Evolutionary conservation across 1,140 invertebrate species (phyloP).

Genomic region (Spodoptera frugiperda): DNA sequence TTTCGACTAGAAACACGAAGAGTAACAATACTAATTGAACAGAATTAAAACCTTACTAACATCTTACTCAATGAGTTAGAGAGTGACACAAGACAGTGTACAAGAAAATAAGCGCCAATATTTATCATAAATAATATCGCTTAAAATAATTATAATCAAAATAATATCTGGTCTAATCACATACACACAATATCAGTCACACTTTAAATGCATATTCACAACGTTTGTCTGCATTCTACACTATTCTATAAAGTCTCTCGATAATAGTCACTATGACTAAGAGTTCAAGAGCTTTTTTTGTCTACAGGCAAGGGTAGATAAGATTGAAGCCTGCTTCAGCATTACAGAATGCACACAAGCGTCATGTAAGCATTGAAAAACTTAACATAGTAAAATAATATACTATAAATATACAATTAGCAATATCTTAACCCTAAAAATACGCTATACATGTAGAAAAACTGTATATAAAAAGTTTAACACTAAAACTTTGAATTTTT

Average conservation of each 20-base stretch:
- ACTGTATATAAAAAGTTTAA: slow-evolving; percentile 66
- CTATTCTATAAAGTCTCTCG: neutral
- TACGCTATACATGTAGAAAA: slow-evolving; percentile 69
- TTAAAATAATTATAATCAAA: slow-evolving; percentile 43
- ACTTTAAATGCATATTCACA: slow-evolving; percentile 43
- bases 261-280: too few species aligned
- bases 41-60: too few species aligned
- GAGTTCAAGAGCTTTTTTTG: too few species aligned
- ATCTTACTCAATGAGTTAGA: too few species aligned
- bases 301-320: too few species aligned
- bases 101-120: neutral
- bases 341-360: slow-evolving; percentile 48
- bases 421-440: slow-evolving; percentile 63
- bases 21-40: too few species aligned
- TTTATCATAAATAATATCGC: slow-evolving; percentile 2
- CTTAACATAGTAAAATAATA: slow-evolving; percentile 49
- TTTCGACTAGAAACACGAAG: too few species aligned
- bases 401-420: slow-evolving; percentile 69
- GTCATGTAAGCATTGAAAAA: slow-evolving; percentile 45
- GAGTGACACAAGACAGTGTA: too few species aligned
- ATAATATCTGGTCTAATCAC: slow-evolving; percentile 38
- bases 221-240: slow-evolving; percentile 44
- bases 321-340: neutral
- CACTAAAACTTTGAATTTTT: slow-evolving; percentile 42
- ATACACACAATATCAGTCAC: slow-evolving; percentile 56